phyloP scores from a whole-genome alignment of 2,888 invertebrate genomes.

The Meloe dianella region DNA sequence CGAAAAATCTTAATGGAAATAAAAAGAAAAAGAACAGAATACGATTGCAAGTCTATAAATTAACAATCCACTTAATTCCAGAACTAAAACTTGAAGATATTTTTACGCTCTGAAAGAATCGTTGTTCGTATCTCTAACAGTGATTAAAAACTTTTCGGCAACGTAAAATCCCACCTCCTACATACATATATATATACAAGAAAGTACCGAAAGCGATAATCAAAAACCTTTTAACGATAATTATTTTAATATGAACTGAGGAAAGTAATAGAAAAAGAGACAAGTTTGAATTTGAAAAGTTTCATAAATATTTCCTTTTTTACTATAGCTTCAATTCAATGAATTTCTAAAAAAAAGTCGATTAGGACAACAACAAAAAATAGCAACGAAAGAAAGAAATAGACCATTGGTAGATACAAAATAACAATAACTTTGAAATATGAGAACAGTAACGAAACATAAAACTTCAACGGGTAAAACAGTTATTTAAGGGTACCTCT shows the following conservation, averaged over 20 bases:
- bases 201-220: conserved; percentile 27
- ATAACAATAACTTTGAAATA: conserved; percentile 36
- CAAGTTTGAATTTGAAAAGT: conserved; percentile 39
- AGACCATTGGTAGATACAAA: conserved; percentile 19
- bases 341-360: not conserved
- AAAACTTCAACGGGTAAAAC: conserved; percentile 32
- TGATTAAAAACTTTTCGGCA: conserved; percentile 30
- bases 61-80: conserved; percentile 10
- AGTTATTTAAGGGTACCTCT: conserved; percentile 37
- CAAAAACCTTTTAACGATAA: conserved; percentile 45
- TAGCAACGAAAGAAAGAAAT: not conserved
- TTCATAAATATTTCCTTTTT: conserved; percentile 37
- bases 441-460: conserved; percentile 32
- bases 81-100: conserved; percentile 11
- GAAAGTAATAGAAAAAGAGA: conserved; percentile 19
- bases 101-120: conserved; percentile 5
- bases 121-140: not conserved
- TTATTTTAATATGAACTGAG: conserved; percentile 29
- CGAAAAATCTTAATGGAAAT: not conserved
- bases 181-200: not conserved
- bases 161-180: not conserved
- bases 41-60: conserved; percentile 10
- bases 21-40: not conserved
- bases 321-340: conserved; percentile 5
- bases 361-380: not conserved